phyloP scores from a whole-genome alignment of 2,797 vertebrate species.

The Morelia viridis region DNA sequence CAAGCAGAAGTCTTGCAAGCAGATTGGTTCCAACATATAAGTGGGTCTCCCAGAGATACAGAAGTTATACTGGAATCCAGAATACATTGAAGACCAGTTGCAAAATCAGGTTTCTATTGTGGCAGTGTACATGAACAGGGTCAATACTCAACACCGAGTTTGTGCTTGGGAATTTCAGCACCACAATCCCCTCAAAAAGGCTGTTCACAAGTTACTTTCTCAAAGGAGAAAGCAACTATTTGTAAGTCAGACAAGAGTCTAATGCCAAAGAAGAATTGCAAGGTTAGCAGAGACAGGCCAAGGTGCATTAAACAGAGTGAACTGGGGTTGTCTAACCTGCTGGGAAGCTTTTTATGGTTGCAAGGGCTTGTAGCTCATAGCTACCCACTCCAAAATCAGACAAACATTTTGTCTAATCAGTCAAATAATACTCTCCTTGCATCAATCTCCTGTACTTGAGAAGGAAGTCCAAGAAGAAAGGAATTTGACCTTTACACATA shows the following conservation, averaged over 20 bases:
- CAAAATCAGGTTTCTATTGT: neutral
- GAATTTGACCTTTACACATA: neutral
- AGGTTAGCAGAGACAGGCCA: neutral
- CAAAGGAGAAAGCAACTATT: neutral
- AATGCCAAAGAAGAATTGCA: neutral
- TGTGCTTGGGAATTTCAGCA: neutral
- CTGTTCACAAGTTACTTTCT: neutral
- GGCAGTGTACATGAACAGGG: neutral
- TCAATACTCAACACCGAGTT: neutral
- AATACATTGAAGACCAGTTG: neutral
- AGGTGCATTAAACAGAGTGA: neutral
- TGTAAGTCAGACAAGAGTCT: neutral
- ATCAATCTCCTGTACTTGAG: neutral
- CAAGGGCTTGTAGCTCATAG: neutral
- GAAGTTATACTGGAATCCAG: neutral
- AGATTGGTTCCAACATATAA: neutral
- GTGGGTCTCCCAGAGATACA: neutral
- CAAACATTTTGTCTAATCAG: neutral
- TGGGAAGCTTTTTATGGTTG: neutral
- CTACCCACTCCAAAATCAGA: neutral
- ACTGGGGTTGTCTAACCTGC: neutral
- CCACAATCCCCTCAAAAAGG: neutral
- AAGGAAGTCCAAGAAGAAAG: neutral
- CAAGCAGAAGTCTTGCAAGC: neutral
- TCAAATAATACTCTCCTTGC: too few species aligned